Evolutionary conservation across 2,888 invertebrate genomes (phyloP), one percentile per base, ranked within the genome.

Genomic region (Melanostoma mellinum): DNA sequence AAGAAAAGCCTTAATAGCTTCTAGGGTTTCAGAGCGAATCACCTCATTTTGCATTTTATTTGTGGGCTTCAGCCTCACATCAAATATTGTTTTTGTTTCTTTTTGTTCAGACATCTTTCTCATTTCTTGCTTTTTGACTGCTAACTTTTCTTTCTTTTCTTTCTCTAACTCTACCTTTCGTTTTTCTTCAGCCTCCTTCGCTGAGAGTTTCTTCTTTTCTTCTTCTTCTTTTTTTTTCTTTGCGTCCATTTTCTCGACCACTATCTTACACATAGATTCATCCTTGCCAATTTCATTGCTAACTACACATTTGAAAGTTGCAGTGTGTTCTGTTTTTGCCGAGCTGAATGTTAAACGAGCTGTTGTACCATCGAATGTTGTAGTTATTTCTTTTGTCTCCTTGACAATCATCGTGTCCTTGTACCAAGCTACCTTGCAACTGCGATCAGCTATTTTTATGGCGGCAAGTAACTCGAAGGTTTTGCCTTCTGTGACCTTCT

Each of bases 271-370:
- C 53, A 94, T 94, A 2, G 96, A 96, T 89, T 97, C 96, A 87
- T 97, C 98, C 89, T 96, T 95, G 61, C 99, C 99, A 87, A 94
- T 95, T 90, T 98, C 97, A 90, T 99, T 99, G 88, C 94, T 95
- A 68, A 98, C 96, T 35, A 97, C 94, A 52, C 98, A 94, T 88
- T 94, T 95, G 91, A 97, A 98, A 61, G 94, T 94, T 50, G 97
- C 97, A 3, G 95, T 93, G 89, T 95, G 95, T 88, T 96, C 96
- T n/a, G 93, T 93, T 68, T 95, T 94, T 53, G 96, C 95, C 87
- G 93, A 94, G 86, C 94, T 94, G 86, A 98, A 96, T 80, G 94
- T 95, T 6, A 98, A 92, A 84, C 95, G 94, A 9, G 97, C 95
- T 46, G 94, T 95, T 61, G 94, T 94, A 32, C 97, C 97, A 89